Conservation (phyloP, 1,140 invertebrate species). For the Lepidostoma basale region DNA sequence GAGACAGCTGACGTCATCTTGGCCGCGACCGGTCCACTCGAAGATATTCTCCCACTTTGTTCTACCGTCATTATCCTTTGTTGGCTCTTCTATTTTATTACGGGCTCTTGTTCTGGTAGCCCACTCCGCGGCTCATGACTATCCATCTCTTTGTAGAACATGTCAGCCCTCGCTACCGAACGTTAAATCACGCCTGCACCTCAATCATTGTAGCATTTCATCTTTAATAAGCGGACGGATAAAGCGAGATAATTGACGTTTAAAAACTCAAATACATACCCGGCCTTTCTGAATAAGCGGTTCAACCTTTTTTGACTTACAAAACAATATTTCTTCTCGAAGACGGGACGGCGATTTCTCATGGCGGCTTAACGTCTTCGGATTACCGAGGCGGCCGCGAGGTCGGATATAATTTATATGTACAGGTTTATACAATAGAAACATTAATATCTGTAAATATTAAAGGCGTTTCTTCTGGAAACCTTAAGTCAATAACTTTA, state of each 20-base stretch:
- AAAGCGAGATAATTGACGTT: constrained; percentile 34
- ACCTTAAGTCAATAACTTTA: constrained; percentile 17
- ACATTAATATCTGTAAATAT: constrained; percentile 32
- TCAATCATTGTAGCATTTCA: constrained; percentile 36
- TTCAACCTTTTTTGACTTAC: constrained; percentile 7
- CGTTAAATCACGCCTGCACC: constrained; percentile 20
- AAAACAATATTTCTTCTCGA: constrained; percentile 9
- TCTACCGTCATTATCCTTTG: background rate
- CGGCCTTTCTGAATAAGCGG: constrained; percentile 7
- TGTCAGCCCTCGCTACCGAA: constrained; percentile 30
- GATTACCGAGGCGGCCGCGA: constrained; percentile 15
- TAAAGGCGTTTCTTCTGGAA: constrained; percentile 13
- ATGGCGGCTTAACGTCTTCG: constrained; percentile 26
- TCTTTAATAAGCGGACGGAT: constrained; percentile 33
- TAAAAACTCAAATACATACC: constrained; percentile 33
- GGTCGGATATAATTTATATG: constrained; percentile 24
- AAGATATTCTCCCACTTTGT: background rate
- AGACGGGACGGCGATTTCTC: constrained; percentile 26
- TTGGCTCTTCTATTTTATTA: background rate
- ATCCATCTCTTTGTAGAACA: constrained; percentile 22
- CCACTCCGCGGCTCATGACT: constrained; percentile 5
- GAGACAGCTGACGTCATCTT: too few species aligned
- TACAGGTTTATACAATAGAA: constrained; percentile 24
- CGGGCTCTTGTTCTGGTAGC: constrained; percentile 14
- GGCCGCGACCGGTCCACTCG: background rate